phyloP scores from a whole-genome alignment of 1,140 invertebrate genomes.

The Liolophura sinensis region DNA sequence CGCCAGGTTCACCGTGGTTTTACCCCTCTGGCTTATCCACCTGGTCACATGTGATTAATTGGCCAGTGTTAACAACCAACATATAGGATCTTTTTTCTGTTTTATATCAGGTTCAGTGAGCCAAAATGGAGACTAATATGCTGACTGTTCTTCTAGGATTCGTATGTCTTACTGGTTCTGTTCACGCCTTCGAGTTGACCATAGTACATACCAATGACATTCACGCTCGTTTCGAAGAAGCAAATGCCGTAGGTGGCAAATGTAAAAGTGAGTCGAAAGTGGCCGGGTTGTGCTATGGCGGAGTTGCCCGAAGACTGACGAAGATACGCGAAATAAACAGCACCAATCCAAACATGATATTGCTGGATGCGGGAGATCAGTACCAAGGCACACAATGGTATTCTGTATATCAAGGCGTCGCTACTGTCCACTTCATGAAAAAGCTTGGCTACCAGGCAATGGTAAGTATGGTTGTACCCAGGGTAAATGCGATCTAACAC shows the following conservation, averaged over 20 bases:
- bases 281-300: conserved; percentile 74
- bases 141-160: no score
- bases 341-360: conserved; percentile 67
- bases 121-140: no score
- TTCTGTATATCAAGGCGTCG: conserved; percentile 75
- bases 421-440: conserved; percentile 77
- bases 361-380: conserved; percentile 86
- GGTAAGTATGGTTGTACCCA: conserved; percentile 65
- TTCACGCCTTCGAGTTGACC: conserved; percentile 64
- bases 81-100: no score
- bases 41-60: no score
- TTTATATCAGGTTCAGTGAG: no score
- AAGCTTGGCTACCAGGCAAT: conserved; percentile 77
- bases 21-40: no score
- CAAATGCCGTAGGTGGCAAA: conserved; percentile 67
- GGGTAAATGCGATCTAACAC: no score
- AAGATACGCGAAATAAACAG: conserved; percentile 59
- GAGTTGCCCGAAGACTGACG: conserved; percentile 70
- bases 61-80: no score
- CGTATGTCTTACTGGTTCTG: no score
- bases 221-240: conserved; percentile 81
- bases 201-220: conserved; percentile 90
- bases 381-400: conserved; percentile 87
- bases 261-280: conserved; percentile 62
- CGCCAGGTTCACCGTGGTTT: no score